Conservation (phyloP, 2,797 vertebrate genomes). For the Falco concolor region DNA sequence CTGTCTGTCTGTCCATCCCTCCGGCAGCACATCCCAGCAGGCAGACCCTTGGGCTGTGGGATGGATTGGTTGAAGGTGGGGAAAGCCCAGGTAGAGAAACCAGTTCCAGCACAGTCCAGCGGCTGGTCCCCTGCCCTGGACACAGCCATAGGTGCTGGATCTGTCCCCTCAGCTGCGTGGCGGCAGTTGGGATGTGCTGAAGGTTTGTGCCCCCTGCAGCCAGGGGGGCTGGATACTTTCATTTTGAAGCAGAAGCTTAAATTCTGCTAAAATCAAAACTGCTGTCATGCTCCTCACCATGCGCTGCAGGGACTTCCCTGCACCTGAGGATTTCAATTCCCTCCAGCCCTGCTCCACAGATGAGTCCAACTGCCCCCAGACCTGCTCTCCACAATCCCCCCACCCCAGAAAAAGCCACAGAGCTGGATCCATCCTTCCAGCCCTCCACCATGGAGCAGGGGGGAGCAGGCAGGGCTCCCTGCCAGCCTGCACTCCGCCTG, state of each 20-base stretch:
- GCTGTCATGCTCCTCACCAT: rapidly evolving
- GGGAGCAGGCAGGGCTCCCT: not conserved
- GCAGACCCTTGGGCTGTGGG: not conserved
- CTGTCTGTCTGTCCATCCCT: not conserved
- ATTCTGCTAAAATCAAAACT: not conserved
- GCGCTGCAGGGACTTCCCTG: not conserved
- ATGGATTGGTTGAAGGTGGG: not conserved
- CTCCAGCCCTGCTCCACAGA: not conserved
- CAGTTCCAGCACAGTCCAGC: not conserved
- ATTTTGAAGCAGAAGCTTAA: not conserved
- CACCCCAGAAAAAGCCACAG: rapidly evolving
- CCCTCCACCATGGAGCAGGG: rapidly evolving
- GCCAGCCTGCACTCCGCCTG: not conserved
- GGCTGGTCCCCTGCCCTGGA: not conserved
- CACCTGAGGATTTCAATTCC: not conserved
- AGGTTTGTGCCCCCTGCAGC: not conserved
- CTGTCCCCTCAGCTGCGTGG: rapidly evolving
- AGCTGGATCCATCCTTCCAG: not conserved
- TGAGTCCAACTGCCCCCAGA: not conserved
- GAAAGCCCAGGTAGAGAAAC: not conserved
- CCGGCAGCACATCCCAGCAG: not conserved
- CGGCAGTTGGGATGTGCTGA: rapidly evolving
- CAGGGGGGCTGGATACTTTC: not conserved
- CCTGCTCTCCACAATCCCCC: not conserved
- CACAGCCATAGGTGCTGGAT: rapidly evolving